Conservation (phyloP, 2,888 invertebrate species). For the Pachliopta kotzebuea region DNA sequence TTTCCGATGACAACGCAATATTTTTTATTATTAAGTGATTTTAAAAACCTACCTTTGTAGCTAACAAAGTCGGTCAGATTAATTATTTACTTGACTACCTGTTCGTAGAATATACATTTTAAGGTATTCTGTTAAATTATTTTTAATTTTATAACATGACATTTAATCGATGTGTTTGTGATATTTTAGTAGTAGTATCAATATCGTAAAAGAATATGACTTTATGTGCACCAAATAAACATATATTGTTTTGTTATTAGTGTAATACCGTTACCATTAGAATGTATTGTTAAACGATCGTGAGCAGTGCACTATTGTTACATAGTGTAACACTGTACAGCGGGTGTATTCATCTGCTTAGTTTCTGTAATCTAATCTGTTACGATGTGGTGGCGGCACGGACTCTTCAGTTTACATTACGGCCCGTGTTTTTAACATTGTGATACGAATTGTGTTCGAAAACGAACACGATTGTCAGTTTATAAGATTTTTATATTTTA, state of each 20-base stretch:
- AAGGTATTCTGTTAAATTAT: no score
- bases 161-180: no score
- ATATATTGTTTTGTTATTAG: constrained; percentile 12
- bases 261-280: constrained; percentile 14
- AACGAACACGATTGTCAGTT: neutral
- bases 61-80: no score
- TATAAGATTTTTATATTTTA: no score
- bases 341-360: constrained; percentile 47
- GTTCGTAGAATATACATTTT: no score
- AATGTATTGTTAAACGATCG: constrained; percentile 28
- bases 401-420: constrained; percentile 49
- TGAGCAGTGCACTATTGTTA: constrained; percentile 31
- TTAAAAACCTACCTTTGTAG: neutral
- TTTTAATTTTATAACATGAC: no score
- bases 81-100: no score
- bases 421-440: constrained; percentile 43
- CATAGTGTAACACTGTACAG: constrained; percentile 35
- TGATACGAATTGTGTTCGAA: constrained; percentile 39
- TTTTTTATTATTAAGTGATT: constrained; percentile 14
- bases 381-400: constrained; percentile 49
- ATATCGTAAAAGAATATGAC: neutral
- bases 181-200: neutral
- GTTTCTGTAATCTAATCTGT: constrained; percentile 56
- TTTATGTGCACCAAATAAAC: constrained; percentile 3
- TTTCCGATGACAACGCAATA: constrained; percentile 48